These are phyloP conservation scores for Gadus chalcogrammus DNA, from an alignment of 2,113 vertebrate genomes.

Conservation along the genomic window DNA sequence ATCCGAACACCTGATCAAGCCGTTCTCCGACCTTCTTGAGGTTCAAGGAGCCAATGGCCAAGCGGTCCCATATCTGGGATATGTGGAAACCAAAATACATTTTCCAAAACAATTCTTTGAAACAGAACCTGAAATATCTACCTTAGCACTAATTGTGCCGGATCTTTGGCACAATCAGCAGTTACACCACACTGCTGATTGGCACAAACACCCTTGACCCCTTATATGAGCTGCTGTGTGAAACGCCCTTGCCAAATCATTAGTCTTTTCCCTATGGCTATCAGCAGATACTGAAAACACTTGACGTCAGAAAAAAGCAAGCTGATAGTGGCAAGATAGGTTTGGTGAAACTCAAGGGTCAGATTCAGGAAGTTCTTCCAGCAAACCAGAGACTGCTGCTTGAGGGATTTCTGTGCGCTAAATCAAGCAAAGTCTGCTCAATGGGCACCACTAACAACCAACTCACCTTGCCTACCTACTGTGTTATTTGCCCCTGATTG, in stretches of 20 bases:
- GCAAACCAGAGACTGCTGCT: not conserved
- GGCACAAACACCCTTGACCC: not conserved
- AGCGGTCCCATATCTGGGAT: not conserved
- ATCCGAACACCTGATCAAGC: not conserved
- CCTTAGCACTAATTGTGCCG: not conserved
- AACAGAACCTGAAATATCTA: not conserved
- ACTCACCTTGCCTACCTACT: not conserved
- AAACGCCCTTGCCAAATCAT: not conserved
- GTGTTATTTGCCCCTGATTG: constrained; percentile 1
- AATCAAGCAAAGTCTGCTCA: not conserved
- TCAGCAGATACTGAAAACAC: not conserved
- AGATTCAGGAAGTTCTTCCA: not conserved
- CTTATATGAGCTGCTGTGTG: not conserved
- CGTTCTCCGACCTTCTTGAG: no score
- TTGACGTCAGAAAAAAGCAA: not conserved
- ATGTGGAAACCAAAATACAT: not conserved
- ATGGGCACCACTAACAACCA: not conserved
- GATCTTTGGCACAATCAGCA: no score
- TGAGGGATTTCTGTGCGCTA: not conserved
- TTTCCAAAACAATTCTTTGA: not conserved
- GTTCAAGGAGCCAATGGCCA: constrained; percentile 2
- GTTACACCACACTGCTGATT: not conserved
- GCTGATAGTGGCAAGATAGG: constrained; percentile 1
- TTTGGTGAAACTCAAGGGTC: not conserved
- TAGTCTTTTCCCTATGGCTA: not conserved